phyloP scores from a whole-genome alignment of 2,113 vertebrate species.

The Sinosuthora webbiana region DNA sequence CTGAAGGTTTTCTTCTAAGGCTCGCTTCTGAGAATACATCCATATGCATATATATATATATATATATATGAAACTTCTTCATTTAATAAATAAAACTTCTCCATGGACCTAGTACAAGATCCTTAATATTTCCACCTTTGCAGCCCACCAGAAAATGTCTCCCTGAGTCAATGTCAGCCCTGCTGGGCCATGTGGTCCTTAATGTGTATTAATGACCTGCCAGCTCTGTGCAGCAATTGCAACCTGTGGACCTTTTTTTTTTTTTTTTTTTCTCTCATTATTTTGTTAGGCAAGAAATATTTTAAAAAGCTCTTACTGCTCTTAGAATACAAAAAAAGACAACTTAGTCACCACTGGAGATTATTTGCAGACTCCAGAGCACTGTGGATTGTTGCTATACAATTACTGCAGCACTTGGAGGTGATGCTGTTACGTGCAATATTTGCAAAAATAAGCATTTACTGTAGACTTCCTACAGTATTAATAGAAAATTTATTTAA shows the following conservation, averaged over 20 bases:
- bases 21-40: neutral
- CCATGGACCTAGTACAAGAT: neutral
- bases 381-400: neutral
- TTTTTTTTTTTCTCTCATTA: neutral
- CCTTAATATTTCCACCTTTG: neutral
- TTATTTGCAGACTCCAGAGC: neutral
- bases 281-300: neutral
- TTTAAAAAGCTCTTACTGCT: slow-evolving; percentile 12
- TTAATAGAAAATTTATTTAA: neutral
- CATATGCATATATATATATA: neutral
- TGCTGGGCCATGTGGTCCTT: neutral
- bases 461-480: neutral
- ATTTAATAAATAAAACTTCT: neutral
- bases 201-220: slow-evolving; percentile 35
- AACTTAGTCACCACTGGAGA: neutral
- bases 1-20: neutral
- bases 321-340: neutral
- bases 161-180: neutral
- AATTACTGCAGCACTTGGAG: slow-evolving; percentile 8
- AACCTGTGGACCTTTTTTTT: neutral
- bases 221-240: neutral
- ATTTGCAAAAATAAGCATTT: slow-evolving; percentile 4
- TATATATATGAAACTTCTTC: too few species aligned
- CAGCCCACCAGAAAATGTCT: neutral
- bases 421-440: neutral